Evolutionary conservation across 2,113 vertebrate genomes (phyloP), one percentile per base, ranked within the genome.

Genomic region (Galeopterus variegatus): DNA sequence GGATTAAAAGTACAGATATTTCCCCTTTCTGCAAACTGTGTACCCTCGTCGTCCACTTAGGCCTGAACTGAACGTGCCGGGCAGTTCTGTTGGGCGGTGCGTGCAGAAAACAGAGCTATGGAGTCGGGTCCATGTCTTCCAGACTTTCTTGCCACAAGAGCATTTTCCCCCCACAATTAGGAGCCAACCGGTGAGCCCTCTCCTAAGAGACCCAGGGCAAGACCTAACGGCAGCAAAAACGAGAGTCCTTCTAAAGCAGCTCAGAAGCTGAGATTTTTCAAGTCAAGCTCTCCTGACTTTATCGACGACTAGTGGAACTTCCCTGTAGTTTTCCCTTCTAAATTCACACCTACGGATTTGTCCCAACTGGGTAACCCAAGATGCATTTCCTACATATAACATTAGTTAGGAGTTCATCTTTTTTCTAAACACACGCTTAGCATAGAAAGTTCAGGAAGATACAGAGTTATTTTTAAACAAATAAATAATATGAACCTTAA

Each of bases 221-320:
- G 99, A 98, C 99, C 99, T 92, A 99, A 99, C 99, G 99, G 99
- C 98, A 99, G 99, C 99, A 99, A 99, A 99, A 99, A 99, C 99
- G 99, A 99, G 99, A 99, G 99, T 95, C 99, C 99, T 54, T 99
- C 99, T 87, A 99, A 99, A 99, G 99, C 99, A 98, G 99, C 99
- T 85, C 99, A 99, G 98, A 99, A 99, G 99, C 99, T 99, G 99
- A 99, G 99, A 97, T 98, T 96, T 88, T 93, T 98, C 94, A 96
- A 92, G 70, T 73, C 75, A 89, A 89, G 9, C 76, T 86, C 87
- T 98, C 52, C 82, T 97, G 84, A 50, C 56, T 69, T 96, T 90
- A 80, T 93, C 94, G 24, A 73, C 67, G 93, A 96, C 88, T 97
- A 83, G 50, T 90, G 50, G 92, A 54, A 5, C 77, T 58, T 86